A percentile compares a stretch with the other conserved stretches of the same genome.
phyloP scores from a whole-genome alignment of 2,888 invertebrate genomes.

The Gasteruption jaculator region DNA sequence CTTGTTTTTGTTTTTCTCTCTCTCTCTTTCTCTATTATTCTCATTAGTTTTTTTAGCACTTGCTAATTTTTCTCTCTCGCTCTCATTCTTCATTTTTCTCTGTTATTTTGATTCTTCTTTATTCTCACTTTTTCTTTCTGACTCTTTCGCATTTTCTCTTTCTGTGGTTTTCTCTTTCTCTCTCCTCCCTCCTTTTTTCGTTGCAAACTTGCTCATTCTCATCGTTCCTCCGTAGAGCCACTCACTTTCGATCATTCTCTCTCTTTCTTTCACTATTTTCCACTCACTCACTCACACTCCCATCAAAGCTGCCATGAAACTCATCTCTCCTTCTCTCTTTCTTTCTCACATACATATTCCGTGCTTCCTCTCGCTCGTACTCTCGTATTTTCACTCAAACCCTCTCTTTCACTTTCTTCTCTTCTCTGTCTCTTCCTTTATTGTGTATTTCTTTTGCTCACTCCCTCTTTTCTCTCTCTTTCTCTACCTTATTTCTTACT shows the following conservation, averaged over 20 bases:
- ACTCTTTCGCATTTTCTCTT: constrained; percentile 8
- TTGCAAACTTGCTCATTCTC: background rate
- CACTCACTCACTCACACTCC: too few species aligned
- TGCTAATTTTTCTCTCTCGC: constrained; percentile 3
- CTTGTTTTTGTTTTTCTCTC: background rate
- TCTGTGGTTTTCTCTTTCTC: constrained; percentile 27
- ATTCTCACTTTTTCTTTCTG: constrained; percentile 2
- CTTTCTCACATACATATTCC: too few species aligned
- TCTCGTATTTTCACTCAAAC: too few species aligned
- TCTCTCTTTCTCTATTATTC: background rate
- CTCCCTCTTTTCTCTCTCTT: constrained; percentile 10
- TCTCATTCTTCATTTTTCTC: constrained; percentile 1
- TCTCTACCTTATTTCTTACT: background rate
- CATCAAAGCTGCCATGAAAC: too few species aligned
- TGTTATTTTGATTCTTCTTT: constrained; percentile 9
- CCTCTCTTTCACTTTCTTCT: too few species aligned
- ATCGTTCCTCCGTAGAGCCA: constrained; percentile 12
- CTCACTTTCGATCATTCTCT: too few species aligned
- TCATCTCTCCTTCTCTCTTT: too few species aligned
- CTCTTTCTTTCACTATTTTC: background rate
- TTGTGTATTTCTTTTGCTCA: too few species aligned
- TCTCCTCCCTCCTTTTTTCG: constrained; percentile 16
- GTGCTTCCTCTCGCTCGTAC: too few species aligned
- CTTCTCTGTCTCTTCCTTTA: too few species aligned
- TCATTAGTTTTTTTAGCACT: constrained; percentile 1